Evolutionary conservation across 2,113 vertebrate genomes (phyloP), one percentile per base, ranked within the genome.

Genomic region (Ctenomys sociabilis): DNA sequence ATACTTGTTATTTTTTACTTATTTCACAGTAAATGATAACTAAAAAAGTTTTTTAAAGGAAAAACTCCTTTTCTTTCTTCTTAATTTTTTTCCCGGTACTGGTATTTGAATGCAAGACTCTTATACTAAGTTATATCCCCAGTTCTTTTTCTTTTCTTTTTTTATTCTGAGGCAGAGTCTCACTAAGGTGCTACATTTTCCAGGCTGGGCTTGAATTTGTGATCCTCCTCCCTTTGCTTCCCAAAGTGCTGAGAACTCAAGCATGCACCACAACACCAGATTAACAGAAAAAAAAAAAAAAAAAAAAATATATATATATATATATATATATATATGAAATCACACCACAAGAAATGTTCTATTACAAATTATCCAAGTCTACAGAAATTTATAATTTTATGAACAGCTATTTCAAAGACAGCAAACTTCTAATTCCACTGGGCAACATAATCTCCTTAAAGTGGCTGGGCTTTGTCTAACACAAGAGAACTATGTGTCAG

Each of bases 401-500:
- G 72, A 85, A 64, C 24, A 83, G 43, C 73, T 49, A 92, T 70
- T 82, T 93, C 61, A 87, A 94, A 96, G 75, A 84, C 61, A 97
- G 95, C 93, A 72, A 96, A 32, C 78, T 77, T 68, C 82, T 86
- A 94, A 88, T 3, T 70, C 68, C 68, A 66, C 75, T 82, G 94
- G 78, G 61, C 68, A 97, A 70, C 40, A 83, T 26, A 77, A 54
- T 54, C 89, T 95, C 88, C 45, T 95, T 35, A 83, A 83, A 63
- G 30, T 91, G 83, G n/a, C 26, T 96, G 61, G n/a, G 49, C n/a
- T 93, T 78, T 91, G 57, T 88, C 54, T 66, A 94, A 89, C 24
- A 86, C 12, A 83, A 97, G 73, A 49, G 95, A 94, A 92, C 91
- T 89, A 95, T 54, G 61, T 84, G 83, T 84, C 64, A 86, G 63